Percentiles rank a stretch among this genome's conserved stretches.
phyloP scores from a whole-genome alignment of 1,140 invertebrate genomes.

The Heliconius melpomene region DNA sequence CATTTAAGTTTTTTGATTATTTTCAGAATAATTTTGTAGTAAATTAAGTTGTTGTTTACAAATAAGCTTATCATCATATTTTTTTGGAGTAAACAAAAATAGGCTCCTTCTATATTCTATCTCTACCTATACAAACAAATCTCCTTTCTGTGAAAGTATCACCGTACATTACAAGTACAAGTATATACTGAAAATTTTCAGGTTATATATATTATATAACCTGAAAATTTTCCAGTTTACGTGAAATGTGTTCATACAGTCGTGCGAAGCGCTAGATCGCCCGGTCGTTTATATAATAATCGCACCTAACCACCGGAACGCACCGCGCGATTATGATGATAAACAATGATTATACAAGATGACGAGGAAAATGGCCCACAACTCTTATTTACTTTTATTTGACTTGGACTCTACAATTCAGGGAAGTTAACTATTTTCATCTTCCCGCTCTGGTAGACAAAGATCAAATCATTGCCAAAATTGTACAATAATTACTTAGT shows the following conservation, averaged over 20 bases:
- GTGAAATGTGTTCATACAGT: constrained; percentile 26
- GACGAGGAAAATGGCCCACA: constrained; percentile 30
- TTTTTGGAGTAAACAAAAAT: not conserved
- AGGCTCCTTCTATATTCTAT: not conserved
- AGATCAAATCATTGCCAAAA: too few species aligned
- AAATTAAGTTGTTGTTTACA: not conserved
- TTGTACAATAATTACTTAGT: too few species aligned
- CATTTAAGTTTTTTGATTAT: not conserved
- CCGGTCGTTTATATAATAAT: constrained; percentile 44
- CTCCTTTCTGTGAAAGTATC: not conserved
- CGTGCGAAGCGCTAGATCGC: constrained; percentile 27
- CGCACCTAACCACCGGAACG: constrained; percentile 52
- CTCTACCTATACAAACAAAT: not conserved
- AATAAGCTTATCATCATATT: not conserved
- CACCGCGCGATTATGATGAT: constrained; percentile 34
- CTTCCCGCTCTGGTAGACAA: too few species aligned
- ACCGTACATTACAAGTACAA: too few species aligned
- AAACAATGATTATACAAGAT: constrained; percentile 46
- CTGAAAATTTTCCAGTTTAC: constrained; percentile 26
- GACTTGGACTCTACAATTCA: not conserved
- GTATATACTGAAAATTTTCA: constrained; percentile 18
- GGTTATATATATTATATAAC: not conserved
- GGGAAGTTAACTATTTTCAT: too few species aligned
- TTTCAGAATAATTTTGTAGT: not conserved
- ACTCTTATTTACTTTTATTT: constrained; percentile 36